Conservation (phyloP, 2,888 invertebrate species). For the Colostygia pectinataria region DNA sequence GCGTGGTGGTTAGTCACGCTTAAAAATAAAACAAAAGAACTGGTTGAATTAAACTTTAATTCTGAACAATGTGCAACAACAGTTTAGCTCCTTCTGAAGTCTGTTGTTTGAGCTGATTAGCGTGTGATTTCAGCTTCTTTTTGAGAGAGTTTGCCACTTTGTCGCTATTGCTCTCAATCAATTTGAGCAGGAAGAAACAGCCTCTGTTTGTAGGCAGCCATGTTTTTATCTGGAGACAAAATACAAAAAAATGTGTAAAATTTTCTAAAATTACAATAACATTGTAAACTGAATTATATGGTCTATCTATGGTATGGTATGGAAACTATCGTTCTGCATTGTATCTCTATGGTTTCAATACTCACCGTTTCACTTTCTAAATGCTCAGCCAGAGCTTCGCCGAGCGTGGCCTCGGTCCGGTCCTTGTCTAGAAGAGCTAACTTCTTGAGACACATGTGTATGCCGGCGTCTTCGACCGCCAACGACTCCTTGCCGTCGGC, state of each 20-base stretch:
- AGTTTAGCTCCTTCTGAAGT: slow-evolving; percentile 85
- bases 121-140: slow-evolving; percentile 71
- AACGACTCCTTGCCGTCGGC: slow-evolving; percentile 67
- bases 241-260: background rate
- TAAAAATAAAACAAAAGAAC: background rate
- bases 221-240: slow-evolving; percentile 76
- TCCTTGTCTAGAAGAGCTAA: slow-evolving; percentile 85
- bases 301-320: too few relatives aligned
- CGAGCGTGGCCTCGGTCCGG: slow-evolving; percentile 79
- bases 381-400: slow-evolving; percentile 77
- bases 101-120: slow-evolving; percentile 76
- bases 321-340: too few relatives aligned
- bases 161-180: slow-evolving; percentile 84
- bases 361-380: slow-evolving; percentile 83
- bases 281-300: too few relatives aligned
- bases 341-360: too few relatives aligned
- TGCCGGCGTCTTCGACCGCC: slow-evolving; percentile 88
- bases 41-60: slow-evolving; percentile 39
- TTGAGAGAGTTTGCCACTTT: slow-evolving; percentile 69
- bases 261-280: too few relatives aligned
- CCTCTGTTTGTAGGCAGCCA: slow-evolving; percentile 90
- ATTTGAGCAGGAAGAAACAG: slow-evolving; percentile 87
- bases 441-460: slow-evolving; percentile 90
- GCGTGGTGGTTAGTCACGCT: too few relatives aligned
- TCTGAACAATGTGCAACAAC: slow-evolving; percentile 79